These are phyloP conservation scores for Rutilus rutilus DNA, from an alignment of 2,113 vertebrate species.

Conservation along the genomic window DNA sequence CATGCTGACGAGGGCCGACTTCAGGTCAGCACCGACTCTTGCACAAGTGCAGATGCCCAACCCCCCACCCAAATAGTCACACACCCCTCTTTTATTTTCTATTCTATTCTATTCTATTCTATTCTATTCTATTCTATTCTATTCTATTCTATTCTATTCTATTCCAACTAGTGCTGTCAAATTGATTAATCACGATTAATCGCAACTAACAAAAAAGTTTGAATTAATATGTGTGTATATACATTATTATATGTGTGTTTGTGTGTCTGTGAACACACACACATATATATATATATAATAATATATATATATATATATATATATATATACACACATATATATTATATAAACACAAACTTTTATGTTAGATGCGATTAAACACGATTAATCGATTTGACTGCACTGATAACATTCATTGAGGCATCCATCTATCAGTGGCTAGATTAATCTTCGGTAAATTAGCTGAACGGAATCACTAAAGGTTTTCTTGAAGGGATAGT, in stretches of 20 bases:
- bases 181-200: too few relatives aligned
- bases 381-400: too few relatives aligned
- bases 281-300: too few relatives aligned
- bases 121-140: neutral
- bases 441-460: neutral
- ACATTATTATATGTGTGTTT: too few relatives aligned
- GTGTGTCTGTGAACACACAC: too few relatives aligned
- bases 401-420: too few relatives aligned
- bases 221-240: too few relatives aligned
- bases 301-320: too few relatives aligned
- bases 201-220: neutral
- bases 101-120: conserved; percentile 10
- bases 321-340: too few relatives aligned
- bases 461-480: neutral
- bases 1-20: conserved; percentile 70
- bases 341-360: too few relatives aligned
- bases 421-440: neutral
- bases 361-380: too few relatives aligned
- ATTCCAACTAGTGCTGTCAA: neutral
- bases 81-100: neutral
- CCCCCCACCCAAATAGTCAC: conserved; percentile 22
- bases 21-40: conserved; percentile 70
- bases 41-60: conserved; percentile 25
- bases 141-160: neutral
- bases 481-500: neutral